Base-by-base conservation (phyloP, 2,888 invertebrate genomes). In the Lymantria monacha region DNA sequence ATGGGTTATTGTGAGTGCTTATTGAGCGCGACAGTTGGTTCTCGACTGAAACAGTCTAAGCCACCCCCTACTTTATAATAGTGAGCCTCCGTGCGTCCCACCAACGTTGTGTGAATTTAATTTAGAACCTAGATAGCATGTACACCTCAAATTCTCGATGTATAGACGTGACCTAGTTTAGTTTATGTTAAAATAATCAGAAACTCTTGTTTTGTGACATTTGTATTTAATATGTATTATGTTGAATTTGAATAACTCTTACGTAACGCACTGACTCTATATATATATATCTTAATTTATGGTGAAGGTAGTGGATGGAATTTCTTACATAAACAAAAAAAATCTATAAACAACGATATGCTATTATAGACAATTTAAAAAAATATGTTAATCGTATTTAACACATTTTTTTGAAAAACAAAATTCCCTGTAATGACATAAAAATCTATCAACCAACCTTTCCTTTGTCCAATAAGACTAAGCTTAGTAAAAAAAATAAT, bases 31-130 rank as follows among this genome's bases (percentile, higher is more conserved):
- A 76, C 72, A 63, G 82, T 73, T 72, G 62, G 63, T 55, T 55
- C 66, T 69, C 64, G 56, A 86, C 84, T 86, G 77, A 79, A 69
- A 66, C 57, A 53, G 53, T 55, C 30, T 46, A 61, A 74, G 51
- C 57, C 74, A 72, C 62, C 80, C 76, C 22, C 74, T 73, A 74
- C 77, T 74, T 68, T 86, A 78, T 83, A 83, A 82, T 75, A 80
- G 62, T 55, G 64, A 59, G 65, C 49, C 48, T 53, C 58, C 53
- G 57, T 49, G 42, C 67, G 61, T 68, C 78, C 83, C 79, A 76
- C 80, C 76, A 63, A 55, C 59, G 47, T 9, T 49, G 14, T 30
- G 13, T 10, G 14, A 40, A 13, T 11, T 22, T 11, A 38, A n/a
- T 38, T n/a, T 12, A 30, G 30, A 41, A 14, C 41, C 41, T 41